Conservation (phyloP, 2,888 invertebrate species). For the Eupithecia pulchellata region DNA sequence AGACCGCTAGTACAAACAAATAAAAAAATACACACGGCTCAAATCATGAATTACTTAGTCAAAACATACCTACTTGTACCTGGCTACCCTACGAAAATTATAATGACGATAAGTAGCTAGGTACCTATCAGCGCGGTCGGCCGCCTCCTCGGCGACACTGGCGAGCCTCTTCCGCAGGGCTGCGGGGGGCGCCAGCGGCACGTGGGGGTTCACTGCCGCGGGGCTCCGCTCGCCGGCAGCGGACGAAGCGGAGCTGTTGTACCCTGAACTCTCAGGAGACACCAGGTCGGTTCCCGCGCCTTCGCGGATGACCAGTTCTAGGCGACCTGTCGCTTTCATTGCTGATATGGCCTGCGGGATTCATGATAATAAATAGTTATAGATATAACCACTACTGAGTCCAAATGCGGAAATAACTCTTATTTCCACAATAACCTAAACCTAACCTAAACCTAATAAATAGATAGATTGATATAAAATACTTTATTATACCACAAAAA, state of each 20-base stretch:
- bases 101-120: too few species aligned
- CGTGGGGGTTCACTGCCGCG: conserved; percentile 76
- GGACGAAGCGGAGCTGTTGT: conserved; percentile 93
- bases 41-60: too few species aligned
- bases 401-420: too few species aligned
- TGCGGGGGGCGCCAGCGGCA: conserved; percentile 83
- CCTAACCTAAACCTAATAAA: too few species aligned
- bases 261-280: conserved; percentile 93
- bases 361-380: neutral
- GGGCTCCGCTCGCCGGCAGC: conserved; percentile 89
- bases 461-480: too few species aligned
- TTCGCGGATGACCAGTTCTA: conserved; percentile 91
- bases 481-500: too few species aligned
- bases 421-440: too few species aligned
- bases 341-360: conserved; percentile 89
- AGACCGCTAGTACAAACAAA: too few species aligned
- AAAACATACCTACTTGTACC: too few species aligned
- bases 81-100: too few species aligned
- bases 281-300: conserved; percentile 92
- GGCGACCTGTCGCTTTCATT: conserved; percentile 91
- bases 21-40: too few species aligned
- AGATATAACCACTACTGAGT: too few species aligned
- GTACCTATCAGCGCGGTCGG: conserved; percentile 87
- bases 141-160: conserved; percentile 90
- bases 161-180: conserved; percentile 88